Percentiles rank a stretch among this genome's conserved stretches.
Conservation (phyloP, 1,140 invertebrate genomes). For the Pseudomyrmex cubaensis region DNA sequence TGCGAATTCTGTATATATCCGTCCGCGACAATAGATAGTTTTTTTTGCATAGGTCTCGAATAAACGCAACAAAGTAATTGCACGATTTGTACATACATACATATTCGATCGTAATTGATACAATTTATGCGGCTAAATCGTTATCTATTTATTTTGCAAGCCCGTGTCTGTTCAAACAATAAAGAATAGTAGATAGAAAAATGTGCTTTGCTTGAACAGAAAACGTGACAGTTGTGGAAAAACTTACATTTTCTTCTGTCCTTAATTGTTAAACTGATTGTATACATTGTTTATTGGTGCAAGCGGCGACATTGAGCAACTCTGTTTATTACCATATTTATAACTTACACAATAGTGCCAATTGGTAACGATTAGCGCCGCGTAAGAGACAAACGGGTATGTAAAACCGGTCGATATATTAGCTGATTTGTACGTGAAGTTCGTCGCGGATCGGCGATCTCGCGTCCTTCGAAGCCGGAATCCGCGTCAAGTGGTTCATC, state of each 20-base stretch:
- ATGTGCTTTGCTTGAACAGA: conserved; percentile 1
- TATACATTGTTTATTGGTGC: conserved; percentile 35
- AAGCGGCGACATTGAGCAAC: conserved; percentile 40
- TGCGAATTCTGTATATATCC: neutral
- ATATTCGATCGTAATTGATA: neutral
- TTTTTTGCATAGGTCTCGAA: neutral
- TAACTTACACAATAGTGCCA: conserved; percentile 50
- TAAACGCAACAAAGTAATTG: neutral
- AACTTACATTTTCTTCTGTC: conserved; percentile 14
- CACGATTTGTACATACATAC: neutral
- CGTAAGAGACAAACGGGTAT: conserved; percentile 46
- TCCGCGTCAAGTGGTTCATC: conserved; percentile 80
- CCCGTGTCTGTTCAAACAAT: neutral
- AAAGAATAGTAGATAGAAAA: conserved; percentile 19
- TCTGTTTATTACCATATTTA: conserved; percentile 53
- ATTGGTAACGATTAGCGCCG: conserved; percentile 52
- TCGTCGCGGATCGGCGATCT: conserved; percentile 78
- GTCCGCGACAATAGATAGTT: neutral
- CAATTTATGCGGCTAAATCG: neutral
- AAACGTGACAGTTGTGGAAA: conserved; percentile 39
- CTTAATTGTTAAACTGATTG: conserved; percentile 28
- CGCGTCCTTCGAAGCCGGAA: conserved; percentile 82
- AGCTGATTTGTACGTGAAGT: conserved; percentile 69
- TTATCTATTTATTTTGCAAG: neutral
- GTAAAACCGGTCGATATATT: conserved; percentile 52